A percentile compares a stretch with the other conserved stretches of the same genome.
Evolutionary conservation across 2,113 vertebrate species (phyloP).

Genomic region (Ctenomys sociabilis): DNA sequence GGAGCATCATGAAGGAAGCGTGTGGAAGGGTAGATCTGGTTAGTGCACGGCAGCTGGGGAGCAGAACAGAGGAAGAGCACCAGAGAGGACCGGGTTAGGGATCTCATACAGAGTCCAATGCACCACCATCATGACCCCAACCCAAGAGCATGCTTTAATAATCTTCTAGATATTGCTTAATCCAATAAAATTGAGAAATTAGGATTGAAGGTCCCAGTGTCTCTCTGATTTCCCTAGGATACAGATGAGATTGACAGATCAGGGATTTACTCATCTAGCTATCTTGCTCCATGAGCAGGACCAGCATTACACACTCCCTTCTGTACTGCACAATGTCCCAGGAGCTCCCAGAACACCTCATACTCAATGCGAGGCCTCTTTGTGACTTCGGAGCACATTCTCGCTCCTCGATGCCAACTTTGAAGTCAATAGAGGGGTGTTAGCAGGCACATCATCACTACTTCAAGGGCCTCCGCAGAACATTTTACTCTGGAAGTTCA

Average conservation of each 20-base stretch:
- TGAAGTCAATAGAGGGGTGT: background rate
- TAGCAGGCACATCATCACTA: background rate
- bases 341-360: background rate
- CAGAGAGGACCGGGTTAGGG: background rate
- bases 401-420: background rate
- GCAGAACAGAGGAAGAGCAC: background rate
- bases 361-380: background rate
- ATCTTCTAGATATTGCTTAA: background rate
- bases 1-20: background rate
- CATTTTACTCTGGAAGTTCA: background rate
- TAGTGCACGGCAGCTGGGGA: background rate
- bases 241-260: background rate
- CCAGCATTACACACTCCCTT: background rate
- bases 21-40: background rate
- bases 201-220: background rate
- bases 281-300: background rate
- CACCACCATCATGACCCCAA: background rate
- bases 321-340: background rate
- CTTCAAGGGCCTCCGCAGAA: background rate
- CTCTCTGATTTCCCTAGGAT: background rate
- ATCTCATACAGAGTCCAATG: background rate
- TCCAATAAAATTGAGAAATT: background rate
- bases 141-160: background rate
- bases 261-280: too few relatives aligned
- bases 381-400: background rate